A percentile compares a stretch with the other conserved stretches of the same genome.
phyloP scores from a whole-genome alignment of 2,113 vertebrate species.

The rat (Rattus norvegicus) region GRCr8 NC_086029.1:67798001-67798500 shows the following conservation, averaged over 20 bases:
- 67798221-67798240: background rate
- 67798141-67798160: conserved; percentile 56
- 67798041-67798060: conserved; percentile 58
- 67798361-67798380: background rate
- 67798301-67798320: background rate
- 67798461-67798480: background rate
- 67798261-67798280: background rate
- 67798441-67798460: background rate
- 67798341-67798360: background rate
- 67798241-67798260: background rate
- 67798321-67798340: background rate
- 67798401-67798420: background rate
- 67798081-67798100: conserved; percentile 12
- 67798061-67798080: conserved; percentile 64
- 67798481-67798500: background rate
- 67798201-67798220: background rate
- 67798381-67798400: background rate
- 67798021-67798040: conserved; percentile 58
- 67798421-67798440: background rate
- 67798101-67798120: conserved; percentile 13
- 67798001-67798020: background rate
- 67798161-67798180: conserved; percentile 1
- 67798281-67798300: conserved; percentile 9
- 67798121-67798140: conserved; percentile 42
- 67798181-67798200: background rate